These are phyloP conservation scores for Neoascia interrupta DNA, from an alignment of 2,888 invertebrate genomes.

Conservation along the genomic window DNA sequence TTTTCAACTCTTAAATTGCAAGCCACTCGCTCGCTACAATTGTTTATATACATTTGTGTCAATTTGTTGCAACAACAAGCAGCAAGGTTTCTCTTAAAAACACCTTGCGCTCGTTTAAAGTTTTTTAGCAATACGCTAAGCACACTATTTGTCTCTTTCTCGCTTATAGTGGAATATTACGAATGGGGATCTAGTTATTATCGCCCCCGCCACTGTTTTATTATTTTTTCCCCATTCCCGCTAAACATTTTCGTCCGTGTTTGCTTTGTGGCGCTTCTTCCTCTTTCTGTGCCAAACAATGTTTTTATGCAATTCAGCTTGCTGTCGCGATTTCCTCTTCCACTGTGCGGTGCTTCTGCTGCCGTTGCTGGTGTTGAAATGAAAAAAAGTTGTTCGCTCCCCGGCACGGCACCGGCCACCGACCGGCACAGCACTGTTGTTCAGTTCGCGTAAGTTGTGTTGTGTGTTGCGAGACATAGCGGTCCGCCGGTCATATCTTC, in stretches of 20 bases:
- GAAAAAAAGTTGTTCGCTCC: too few relatives aligned
- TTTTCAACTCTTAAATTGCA: too few relatives aligned
- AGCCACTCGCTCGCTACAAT: not conserved
- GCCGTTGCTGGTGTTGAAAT: too few relatives aligned
- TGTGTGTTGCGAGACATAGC: conserved; percentile 49
- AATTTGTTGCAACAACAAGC: not conserved
- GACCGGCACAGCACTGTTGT: too few relatives aligned
- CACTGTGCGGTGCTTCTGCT: not conserved
- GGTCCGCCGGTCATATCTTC: conserved; percentile 5
- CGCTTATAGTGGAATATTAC: too few relatives aligned
- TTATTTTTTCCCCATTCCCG: not conserved
- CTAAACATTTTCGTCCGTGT: not conserved
- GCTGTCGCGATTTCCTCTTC: not conserved
- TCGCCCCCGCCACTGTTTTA: conserved; percentile 1
- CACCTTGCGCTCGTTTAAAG: not conserved
- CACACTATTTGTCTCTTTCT: too few relatives aligned
- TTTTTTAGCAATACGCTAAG: too few relatives aligned
- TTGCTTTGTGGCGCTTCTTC: too few relatives aligned
- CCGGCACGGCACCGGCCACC: too few relatives aligned
- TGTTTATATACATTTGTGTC: not conserved
- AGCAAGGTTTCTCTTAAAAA: not conserved
- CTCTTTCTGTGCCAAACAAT: not conserved
- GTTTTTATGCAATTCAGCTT: conserved; percentile 40
- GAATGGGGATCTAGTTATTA: too few relatives aligned
- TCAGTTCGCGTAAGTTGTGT: not conserved